A percentile compares a stretch with the other conserved stretches of the same genome.
Evolutionary conservation across 30 jellyfish, hydroid and myxozoan genomes (phyloP).

Genomic region (Hydra vulgaris): DNA sequence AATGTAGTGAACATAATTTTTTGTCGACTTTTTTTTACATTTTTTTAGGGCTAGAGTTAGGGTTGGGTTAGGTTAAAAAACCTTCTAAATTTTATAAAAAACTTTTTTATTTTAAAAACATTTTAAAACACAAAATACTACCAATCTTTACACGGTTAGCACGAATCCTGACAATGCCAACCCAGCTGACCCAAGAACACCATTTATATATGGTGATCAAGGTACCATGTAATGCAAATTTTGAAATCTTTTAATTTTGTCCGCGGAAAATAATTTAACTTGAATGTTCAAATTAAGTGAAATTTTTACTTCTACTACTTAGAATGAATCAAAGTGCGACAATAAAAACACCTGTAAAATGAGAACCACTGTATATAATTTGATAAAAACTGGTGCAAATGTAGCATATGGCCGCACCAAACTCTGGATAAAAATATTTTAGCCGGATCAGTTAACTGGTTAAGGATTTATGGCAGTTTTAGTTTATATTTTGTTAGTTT

Average conservation of each 20-base stretch:
- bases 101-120: too few species aligned
- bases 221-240: background rate
- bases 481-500: background rate
- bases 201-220: background rate
- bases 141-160: background rate
- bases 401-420: background rate
- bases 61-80: too few species aligned
- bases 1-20: too few species aligned
- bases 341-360: background rate
- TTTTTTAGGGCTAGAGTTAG: too few species aligned
- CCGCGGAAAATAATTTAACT: background rate
- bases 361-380: background rate
- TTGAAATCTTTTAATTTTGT: background rate
- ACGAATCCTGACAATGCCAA: background rate
- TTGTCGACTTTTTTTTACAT: too few species aligned
- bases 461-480: background rate
- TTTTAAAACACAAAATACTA: too few species aligned
- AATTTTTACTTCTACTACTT: background rate
- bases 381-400: background rate
- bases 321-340: background rate
- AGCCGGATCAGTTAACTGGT: background rate
- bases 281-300: background rate
- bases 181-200: background rate
- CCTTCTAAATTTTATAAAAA: too few species aligned
- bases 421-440: background rate